Conservation (phyloP, 2,888 invertebrate species). For the Allacma fusca region DNA sequence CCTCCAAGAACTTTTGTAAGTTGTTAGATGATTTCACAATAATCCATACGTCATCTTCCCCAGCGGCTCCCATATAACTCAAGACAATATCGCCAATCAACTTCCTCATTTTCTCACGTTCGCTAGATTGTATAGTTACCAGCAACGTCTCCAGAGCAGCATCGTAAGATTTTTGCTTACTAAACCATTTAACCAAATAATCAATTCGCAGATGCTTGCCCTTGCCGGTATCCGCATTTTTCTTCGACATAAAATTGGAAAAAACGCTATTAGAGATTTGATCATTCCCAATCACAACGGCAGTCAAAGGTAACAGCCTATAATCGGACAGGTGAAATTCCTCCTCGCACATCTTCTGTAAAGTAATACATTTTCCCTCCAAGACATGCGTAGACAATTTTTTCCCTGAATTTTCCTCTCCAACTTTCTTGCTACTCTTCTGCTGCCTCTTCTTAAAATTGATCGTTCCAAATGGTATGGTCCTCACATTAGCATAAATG, state of each 20-base stretch:
- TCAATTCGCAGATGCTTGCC: conserved; percentile 76
- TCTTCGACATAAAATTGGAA: conserved; percentile 74
- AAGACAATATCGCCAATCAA: conserved; percentile 62
- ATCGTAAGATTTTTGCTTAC: conserved; percentile 72
- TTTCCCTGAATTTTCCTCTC: background rate
- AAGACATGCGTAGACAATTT: conserved; percentile 6
- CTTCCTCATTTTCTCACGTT: conserved; percentile 57
- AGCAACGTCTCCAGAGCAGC: conserved; percentile 71
- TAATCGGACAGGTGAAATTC: conserved; percentile 64
- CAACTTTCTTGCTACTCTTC: conserved; percentile 63
- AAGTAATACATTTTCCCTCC: conserved; percentile 40
- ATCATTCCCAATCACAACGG: conserved; percentile 88
- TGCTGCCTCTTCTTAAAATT: conserved; percentile 64
- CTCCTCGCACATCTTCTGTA: conserved; percentile 47
- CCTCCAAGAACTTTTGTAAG: background rate
- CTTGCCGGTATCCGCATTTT: conserved; percentile 67
- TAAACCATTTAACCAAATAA: conserved; percentile 78
- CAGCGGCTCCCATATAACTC: conserved; percentile 61
- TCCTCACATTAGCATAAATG: conserved; percentile 78
- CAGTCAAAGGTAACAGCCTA: conserved; percentile 78
- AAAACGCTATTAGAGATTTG: conserved; percentile 77
- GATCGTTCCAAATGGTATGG: conserved; percentile 75
- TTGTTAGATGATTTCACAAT: conserved; percentile 33
- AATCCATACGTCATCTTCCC: conserved; percentile 51
- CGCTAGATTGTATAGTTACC: conserved; percentile 57